These are phyloP conservation scores for Oplegnathus fasciatus DNA, from an alignment of 2,113 vertebrate genomes.

Conservation along the genomic window DNA sequence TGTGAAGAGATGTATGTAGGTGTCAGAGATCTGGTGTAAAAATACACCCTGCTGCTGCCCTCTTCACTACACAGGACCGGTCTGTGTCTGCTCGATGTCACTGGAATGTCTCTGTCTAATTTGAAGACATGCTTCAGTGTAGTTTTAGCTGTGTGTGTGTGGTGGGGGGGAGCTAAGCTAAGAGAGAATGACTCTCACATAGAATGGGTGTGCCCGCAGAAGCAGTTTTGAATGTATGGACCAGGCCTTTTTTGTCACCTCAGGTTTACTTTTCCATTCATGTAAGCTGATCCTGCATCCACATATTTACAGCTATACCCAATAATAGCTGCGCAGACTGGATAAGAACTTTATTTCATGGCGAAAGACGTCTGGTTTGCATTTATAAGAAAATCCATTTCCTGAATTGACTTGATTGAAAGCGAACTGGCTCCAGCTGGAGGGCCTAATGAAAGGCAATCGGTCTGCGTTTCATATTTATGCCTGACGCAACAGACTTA, in stretches of 20 bases:
- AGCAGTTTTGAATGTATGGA: slow-evolving; percentile 24
- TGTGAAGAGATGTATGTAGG: slow-evolving; percentile 79
- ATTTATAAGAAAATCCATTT: slow-evolving; percentile 78
- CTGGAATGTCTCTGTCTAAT: slow-evolving; percentile 59
- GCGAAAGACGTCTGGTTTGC: slow-evolving; percentile 72
- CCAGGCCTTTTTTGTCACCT: slow-evolving; percentile 19
- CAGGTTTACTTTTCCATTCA: slow-evolving; percentile 16
- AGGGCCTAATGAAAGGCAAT: slow-evolving; percentile 73
- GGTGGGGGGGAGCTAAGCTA: slow-evolving; percentile 13
- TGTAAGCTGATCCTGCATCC: slow-evolving; percentile 13
- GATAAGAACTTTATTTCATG: slow-evolving; percentile 59
- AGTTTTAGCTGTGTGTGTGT: slow-evolving; percentile 21
- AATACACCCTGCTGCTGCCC: slow-evolving; percentile 71
- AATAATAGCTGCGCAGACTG: slow-evolving; percentile 24
- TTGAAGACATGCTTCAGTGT: slow-evolving; percentile 59
- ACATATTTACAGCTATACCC: slow-evolving; percentile 17
- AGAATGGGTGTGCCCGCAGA: slow-evolving; percentile 64
- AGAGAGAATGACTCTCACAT: slow-evolving; percentile 45
- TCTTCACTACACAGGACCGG: slow-evolving; percentile 49
- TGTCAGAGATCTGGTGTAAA: slow-evolving; percentile 79
- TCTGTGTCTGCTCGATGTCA: slow-evolving; percentile 62
- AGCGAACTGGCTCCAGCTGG: slow-evolving; percentile 74
- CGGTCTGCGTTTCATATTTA: slow-evolving; percentile 70
- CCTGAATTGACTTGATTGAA: slow-evolving; percentile 76
- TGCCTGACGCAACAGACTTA: slow-evolving; percentile 63